Evolutionary conservation across 2,797 vertebrate genomes (phyloP), one percentile per base, ranked within the genome.

Genomic region (Thaleichthys pacificus): DNA sequence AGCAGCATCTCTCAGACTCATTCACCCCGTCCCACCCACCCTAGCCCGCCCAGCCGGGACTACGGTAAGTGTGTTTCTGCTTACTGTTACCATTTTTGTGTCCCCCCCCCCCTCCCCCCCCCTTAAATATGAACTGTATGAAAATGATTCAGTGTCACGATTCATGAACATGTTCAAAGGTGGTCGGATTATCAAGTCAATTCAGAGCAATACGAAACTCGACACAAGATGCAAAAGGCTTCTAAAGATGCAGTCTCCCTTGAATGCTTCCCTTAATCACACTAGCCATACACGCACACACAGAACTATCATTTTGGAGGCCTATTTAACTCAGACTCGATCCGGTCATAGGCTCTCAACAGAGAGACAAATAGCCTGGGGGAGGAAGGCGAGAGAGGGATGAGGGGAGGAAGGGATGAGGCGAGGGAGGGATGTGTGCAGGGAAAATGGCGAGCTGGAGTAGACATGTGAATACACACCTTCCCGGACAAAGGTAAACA

Each of bases 181-280:
- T 81, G 82, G 64, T 74, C 78, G 75, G 74, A 69, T 85, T 80
- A 79, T 78, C 60, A 73, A 83, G 69, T 84, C 61, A 80, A 80
- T 57, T 72, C 21, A 5, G 54, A 19, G 28, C 63, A 5, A 47
- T 42, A 35, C 24, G 22, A 47, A 26, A 11, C 38, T 12, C 38
- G 38, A 42, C 38, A 42, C 38, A 12, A 51, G 24, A 51, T n/a
- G 75, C 70, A 58, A 82, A 88, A 89, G 47, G 79, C 84, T 35
- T 75, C 11, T 87, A 87, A 91, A 93, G 85, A 86, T 87, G 85
- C 85, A 83, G 83, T 82, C 81, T 89, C 82, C 82, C 69, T 72
- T 65, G 77, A 85, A 84, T 24, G 22, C 61, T 69, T 69, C 32
- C 54, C 54, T 35, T 58, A 69, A n/a, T 58, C 54, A 21, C 19